Evolutionary conservation across 1,140 invertebrate genomes (phyloP), one percentile per base, ranked within the genome.

Genomic region (Nasonia giraulti): DNA sequence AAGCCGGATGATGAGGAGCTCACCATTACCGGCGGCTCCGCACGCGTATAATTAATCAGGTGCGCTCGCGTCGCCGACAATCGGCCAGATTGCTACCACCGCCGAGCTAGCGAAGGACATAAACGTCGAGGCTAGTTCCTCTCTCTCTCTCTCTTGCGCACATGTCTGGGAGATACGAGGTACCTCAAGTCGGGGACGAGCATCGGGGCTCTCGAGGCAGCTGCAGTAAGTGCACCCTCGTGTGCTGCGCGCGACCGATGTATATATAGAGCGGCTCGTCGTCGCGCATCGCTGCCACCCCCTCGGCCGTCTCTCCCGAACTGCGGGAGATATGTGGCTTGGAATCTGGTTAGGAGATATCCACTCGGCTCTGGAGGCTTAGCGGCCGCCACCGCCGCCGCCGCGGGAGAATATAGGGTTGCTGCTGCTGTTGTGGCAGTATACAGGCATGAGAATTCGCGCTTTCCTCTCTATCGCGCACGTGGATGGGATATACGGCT

Each of bases 311-410:
- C 37, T 1, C 74, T 20, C 66, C 11, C 69, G 37, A 44, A 3
- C 80, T 71, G 66, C 80, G 68, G 40, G 40, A 81, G 80, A 81
- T 81, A 81, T 81, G 80, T 81, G 68, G 40, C 80, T 68, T 81
- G 80, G 80, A 73, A 81, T 81, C 80, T 73, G 80, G 68, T 81
- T 73, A 78, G 47, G 47, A 66, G 76, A 78, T 78, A 77, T 77
- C 40, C 75, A 50, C 75, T 50, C n/a, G 75, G 75, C 40, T 79
- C 77, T 33, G 50, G 77, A 79, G 77, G 77, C 27, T 79, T 66
- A 62, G 77, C 40, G n/a, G n/a, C 23, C 23, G 11, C 69, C n/a
- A n/a, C n/a, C 31, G 74, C 40, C 12, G 37, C 23, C 11, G 11
- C 69, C 31, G 74, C 40, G 33, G 37, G 74, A 40, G 31, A 31